Conservation (phyloP, 64 coral and sea anemone species). For the Dendronephthya gigantea region DNA sequence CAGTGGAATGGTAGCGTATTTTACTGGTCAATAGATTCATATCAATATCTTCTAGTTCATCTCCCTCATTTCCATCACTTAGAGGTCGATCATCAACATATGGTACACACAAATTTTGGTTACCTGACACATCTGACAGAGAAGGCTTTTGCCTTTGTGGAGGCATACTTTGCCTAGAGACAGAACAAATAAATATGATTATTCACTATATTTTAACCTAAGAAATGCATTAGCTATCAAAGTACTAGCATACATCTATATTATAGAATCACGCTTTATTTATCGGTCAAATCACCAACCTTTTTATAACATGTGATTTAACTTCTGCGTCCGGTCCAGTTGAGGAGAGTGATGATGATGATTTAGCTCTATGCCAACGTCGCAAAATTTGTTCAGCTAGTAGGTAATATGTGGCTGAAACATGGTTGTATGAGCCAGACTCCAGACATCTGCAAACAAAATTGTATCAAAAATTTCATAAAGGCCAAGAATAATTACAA, state of each 20-base stretch:
- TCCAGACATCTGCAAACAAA: slow-evolving; percentile 50
- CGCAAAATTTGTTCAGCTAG: slow-evolving; percentile 79
- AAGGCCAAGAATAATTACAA: too few species aligned
- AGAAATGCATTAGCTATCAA: too few species aligned
- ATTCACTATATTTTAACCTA: too few species aligned
- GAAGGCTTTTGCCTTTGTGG: not conserved
- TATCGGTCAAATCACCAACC: not conserved
- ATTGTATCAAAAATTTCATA: too few species aligned
- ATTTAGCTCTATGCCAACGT: not conserved
- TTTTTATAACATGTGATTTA: not conserved
- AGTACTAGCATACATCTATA: too few species aligned
- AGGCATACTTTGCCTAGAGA: not conserved
- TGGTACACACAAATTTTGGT: not conserved
- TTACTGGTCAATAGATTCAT: not conserved
- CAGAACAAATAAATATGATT: not conserved
- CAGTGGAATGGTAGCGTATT: not conserved
- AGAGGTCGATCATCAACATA: not conserved
- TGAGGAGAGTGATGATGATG: not conserved
- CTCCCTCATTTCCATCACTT: not conserved
- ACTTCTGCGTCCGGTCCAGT: not conserved
- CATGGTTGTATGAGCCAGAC: slow-evolving; percentile 67
- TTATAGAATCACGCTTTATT: not conserved
- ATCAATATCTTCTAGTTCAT: not conserved
- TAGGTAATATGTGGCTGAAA: slow-evolving; percentile 77
- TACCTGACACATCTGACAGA: not conserved